Percentiles rank a stretch among this genome's conserved stretches.
phyloP scores from a whole-genome alignment of 92 coral and sea anemone species.

The Heteractis magnifica region DNA sequence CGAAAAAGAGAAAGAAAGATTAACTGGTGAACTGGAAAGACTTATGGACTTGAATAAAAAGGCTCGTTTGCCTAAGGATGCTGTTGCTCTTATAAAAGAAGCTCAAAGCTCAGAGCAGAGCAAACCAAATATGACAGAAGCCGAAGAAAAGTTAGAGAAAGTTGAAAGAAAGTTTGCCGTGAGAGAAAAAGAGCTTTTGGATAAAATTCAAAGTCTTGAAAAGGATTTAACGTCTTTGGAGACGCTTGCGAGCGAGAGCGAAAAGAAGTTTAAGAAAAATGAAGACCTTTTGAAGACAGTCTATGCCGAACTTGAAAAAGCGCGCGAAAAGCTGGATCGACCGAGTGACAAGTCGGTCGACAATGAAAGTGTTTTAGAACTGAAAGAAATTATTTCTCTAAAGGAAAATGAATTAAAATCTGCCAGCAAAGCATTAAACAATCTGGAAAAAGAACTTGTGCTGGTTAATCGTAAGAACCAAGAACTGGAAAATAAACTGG shows the following conservation, averaged over 20 bases:
- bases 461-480: constrained; percentile 52
- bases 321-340: constrained; percentile 42
- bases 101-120: constrained; percentile 58
- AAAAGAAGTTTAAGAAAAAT: constrained; percentile 36
- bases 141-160: constrained; percentile 45
- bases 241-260: constrained; percentile 37
- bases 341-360: constrained; percentile 38
- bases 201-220: constrained; percentile 50
- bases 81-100: constrained; percentile 64
- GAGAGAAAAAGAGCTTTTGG: constrained; percentile 32
- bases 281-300: constrained; percentile 49
- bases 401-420: constrained; percentile 44
- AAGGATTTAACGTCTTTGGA: constrained; percentile 47
- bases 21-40: constrained; percentile 55
- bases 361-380: constrained; percentile 19
- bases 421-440: constrained; percentile 37
- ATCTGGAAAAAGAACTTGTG: constrained; percentile 50
- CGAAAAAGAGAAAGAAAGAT: constrained; percentile 67
- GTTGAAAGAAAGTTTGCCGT: constrained; percentile 22
- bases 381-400: constrained; percentile 36
- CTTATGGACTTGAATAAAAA: constrained; percentile 56
- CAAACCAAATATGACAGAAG: constrained; percentile 42
- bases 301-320: constrained; percentile 50
- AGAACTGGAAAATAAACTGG: constrained; percentile 59
- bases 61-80: constrained; percentile 67